A percentile compares a stretch with the other conserved stretches of the same genome.
These are phyloP conservation scores for Bostrychus sinensis DNA, from an alignment of 2,113 vertebrate species.

Conservation along the genomic window DNA sequence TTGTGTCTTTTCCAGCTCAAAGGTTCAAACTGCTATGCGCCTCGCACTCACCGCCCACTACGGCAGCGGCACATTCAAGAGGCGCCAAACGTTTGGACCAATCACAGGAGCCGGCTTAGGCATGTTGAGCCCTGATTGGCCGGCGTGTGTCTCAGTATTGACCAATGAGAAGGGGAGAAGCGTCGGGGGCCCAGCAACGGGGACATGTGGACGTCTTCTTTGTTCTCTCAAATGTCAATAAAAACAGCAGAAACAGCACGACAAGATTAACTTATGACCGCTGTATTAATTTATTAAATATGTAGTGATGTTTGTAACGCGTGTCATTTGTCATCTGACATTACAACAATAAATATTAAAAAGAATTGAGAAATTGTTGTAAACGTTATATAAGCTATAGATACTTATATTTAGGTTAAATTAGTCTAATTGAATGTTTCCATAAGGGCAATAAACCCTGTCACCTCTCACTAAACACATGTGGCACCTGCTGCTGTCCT, in stretches of 20 bases:
- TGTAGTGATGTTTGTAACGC: neutral
- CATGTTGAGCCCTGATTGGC: constrained; percentile 41
- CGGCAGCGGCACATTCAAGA: constrained; percentile 67
- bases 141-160: fast-evolving
- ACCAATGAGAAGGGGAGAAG: constrained; percentile 55
- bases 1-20: constrained; percentile 61
- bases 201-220: constrained; percentile 78
- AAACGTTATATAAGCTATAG: neutral
- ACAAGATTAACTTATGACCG: neutral
- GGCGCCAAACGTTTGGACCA: constrained; percentile 80
- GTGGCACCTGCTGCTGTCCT: neutral
- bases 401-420: too few relatives aligned
- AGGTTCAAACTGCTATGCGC: constrained; percentile 67
- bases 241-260: constrained; percentile 13
- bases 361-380: too few relatives aligned
- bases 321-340: neutral
- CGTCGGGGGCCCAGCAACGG: constrained; percentile 44
- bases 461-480: constrained; percentile 11
- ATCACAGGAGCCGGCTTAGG: constrained; percentile 47
- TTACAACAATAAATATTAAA: neutral
- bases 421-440: neutral
- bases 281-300: fast-evolving
- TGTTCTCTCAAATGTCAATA: constrained; percentile 69
- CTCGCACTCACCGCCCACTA: constrained; percentile 71
- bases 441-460: neutral